Percentiles rank a stretch among this genome's conserved stretches.
Evolutionary conservation across 1,140 invertebrate species (phyloP).

Genomic region (Hestina assimilis): DNA sequence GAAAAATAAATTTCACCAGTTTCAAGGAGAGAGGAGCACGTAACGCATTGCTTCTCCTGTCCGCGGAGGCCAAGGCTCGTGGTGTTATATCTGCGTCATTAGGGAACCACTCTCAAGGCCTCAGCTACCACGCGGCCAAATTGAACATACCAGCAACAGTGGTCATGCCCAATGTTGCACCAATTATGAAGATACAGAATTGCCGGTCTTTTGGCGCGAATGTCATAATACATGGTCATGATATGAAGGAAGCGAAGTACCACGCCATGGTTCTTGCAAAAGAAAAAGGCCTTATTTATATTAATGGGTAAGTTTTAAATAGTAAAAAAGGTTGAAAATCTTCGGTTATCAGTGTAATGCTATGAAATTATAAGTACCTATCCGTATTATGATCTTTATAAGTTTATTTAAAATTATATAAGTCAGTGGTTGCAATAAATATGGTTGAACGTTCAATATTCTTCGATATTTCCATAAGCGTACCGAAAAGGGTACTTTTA

Average conservation of each 20-base stretch:
- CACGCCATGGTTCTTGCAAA: conserved; percentile 87
- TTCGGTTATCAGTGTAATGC: no score
- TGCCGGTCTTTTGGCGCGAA: conserved; percentile 91
- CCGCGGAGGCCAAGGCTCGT: conserved; percentile 82
- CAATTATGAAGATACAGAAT: conserved; percentile 95
- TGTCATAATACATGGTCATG: conserved; percentile 89
- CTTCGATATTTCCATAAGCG: no score
- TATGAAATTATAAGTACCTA: no score
- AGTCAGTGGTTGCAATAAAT: no score
- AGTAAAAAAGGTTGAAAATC: no score
- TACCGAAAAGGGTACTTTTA: no score
- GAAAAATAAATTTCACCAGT: conserved; percentile 78
- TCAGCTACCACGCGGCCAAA: conserved; percentile 91
- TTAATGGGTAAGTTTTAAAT: conserved; percentile 85
- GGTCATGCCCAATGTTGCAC: conserved; percentile 94
- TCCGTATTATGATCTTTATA: no score
- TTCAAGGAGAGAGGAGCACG: conserved; percentile 96
- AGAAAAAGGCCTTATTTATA: conserved; percentile 86
- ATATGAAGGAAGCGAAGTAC: conserved; percentile 92
- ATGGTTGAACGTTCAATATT: no score
- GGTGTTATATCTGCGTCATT: conserved; percentile 96
- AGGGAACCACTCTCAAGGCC: conserved; percentile 93
- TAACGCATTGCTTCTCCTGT: conserved; percentile 88
- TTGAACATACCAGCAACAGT: conserved; percentile 92
- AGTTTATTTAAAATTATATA: no score